phyloP scores from a whole-genome alignment of 2,113 vertebrate species.

The Rhinoderma darwinii region DNA sequence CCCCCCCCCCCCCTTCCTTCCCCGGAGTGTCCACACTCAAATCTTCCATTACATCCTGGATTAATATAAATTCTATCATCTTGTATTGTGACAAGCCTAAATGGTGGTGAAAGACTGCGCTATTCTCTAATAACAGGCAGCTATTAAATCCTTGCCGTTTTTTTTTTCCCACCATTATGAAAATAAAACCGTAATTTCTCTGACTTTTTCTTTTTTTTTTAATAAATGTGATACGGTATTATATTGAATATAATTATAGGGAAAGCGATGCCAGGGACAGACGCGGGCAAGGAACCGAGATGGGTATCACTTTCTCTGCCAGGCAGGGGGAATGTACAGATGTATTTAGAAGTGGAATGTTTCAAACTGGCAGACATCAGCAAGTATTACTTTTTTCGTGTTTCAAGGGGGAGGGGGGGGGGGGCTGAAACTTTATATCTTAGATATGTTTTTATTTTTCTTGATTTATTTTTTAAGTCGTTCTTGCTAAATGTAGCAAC shows the following conservation, averaged over 20 bases:
- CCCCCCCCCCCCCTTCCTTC: too few species aligned
- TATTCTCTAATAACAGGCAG: slow-evolving; percentile 38
- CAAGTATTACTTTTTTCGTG: neutral
- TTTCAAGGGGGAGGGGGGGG: neutral
- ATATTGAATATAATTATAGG: slow-evolving; percentile 28
- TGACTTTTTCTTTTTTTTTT: slow-evolving; percentile 27
- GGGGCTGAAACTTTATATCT: neutral
- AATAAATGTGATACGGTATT: slow-evolving; percentile 34
- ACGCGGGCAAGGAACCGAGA: slow-evolving; percentile 5
- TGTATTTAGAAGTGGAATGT: slow-evolving; percentile 15
- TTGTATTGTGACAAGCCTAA: slow-evolving; percentile 35
- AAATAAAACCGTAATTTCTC: slow-evolving; percentile 30
- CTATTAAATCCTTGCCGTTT: slow-evolving; percentile 42
- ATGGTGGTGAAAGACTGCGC: slow-evolving; percentile 33
- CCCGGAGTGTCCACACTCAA: slow-evolving; percentile 1
- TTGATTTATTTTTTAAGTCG: too few species aligned
- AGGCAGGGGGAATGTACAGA: neutral
- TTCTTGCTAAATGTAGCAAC: neutral
- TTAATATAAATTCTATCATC: slow-evolving; percentile 52
- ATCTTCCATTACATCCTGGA: slow-evolving; percentile 26
- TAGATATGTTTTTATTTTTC: neutral
- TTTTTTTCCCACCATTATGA: slow-evolving; percentile 32
- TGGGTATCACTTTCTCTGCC: slow-evolving; percentile 27
- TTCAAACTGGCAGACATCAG: slow-evolving; percentile 1
- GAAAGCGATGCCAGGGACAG: slow-evolving; percentile 42